Base-by-base conservation (phyloP, 2,113 vertebrate genomes). In the Herpetotheres cachinnans region DNA sequence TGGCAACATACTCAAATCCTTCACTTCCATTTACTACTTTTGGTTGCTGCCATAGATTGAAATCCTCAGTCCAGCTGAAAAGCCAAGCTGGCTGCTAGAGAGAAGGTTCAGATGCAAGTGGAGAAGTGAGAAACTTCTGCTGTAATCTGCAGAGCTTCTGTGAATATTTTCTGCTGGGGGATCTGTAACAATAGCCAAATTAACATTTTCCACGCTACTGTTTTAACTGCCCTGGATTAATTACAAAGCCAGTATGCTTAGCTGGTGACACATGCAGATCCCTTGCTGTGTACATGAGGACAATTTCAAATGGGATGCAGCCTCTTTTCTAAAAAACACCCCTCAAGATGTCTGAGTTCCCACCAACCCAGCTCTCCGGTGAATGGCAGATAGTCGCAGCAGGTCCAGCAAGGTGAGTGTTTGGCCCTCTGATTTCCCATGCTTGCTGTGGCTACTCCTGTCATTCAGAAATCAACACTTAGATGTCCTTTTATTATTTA, bases 291-390 rank as follows among this genome's bases (percentile, higher is more conserved):
- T 56, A 36, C 22, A 2, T 16, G 24, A n/a, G 38, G 56, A 70
- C 24, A 58, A 9, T 46, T 61, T 78, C 65, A 40, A 11, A 22
- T 36, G 0, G 1, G 50, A 21, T 58, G 16, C 47, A 82, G 13
- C 61, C 27, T 42, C 27, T 65, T 62, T 54, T 52, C 27, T 44
- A 50, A 70, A 58, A 65, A 49, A 36, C 49, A 36, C 10, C 7
- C 10, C 19, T 38, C 13, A 4, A 4, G n/a, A 13, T 59, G 25
- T 42, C 58, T 18, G 38, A 42, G 3, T 46, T 86, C 11, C 38
- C 16, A 12, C 36, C 19, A 82, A 0, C 5, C 12, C 36, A 66
- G 7, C 30, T 66, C 62, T 71, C 34, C 0, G 0, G 26, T 66
- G 50, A 70, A 13, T n/a, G 65, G 15, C 30, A 76, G 56, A 13